Conservation (phyloP, 2,113 vertebrate species). For the Sylvia atricapilla region DNA sequence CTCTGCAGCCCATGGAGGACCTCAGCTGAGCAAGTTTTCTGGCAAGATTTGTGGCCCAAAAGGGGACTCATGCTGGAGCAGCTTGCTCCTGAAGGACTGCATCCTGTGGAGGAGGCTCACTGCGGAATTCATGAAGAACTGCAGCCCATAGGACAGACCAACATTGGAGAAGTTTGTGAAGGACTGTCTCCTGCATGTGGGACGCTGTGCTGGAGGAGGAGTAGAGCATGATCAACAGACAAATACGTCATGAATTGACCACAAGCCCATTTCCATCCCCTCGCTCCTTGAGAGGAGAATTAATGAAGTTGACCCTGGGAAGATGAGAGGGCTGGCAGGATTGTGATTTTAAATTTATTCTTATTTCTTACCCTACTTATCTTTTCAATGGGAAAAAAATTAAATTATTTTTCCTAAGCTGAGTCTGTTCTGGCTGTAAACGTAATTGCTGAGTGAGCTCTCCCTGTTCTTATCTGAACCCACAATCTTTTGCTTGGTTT, state of each 20-base stretch:
- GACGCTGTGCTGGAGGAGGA: neutral
- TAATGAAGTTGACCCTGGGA: neutral
- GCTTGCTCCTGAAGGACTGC: neutral
- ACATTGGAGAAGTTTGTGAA: neutral
- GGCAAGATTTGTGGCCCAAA: neutral
- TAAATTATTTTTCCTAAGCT: neutral
- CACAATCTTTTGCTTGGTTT: neutral
- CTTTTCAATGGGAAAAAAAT: neutral
- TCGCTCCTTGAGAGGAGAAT: neutral
- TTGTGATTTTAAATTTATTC: neutral
- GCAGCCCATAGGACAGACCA: neutral
- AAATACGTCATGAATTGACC: neutral
- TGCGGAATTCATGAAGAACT: neutral
- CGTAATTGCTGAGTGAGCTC: neutral
- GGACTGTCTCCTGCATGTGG: neutral
- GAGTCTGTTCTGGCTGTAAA: neutral
- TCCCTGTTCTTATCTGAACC: neutral
- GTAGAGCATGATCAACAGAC: neutral
- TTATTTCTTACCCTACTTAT: neutral
- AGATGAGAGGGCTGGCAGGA: neutral
- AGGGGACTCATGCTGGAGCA: neutral
- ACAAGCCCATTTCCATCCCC: rapidly evolving
- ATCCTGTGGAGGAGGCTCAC: rapidly evolving
- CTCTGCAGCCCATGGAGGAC: neutral
- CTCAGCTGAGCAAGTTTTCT: neutral